phyloP scores from a whole-genome alignment of 2,113 vertebrate genomes.

The Leptobrachium leishanense region DNA sequence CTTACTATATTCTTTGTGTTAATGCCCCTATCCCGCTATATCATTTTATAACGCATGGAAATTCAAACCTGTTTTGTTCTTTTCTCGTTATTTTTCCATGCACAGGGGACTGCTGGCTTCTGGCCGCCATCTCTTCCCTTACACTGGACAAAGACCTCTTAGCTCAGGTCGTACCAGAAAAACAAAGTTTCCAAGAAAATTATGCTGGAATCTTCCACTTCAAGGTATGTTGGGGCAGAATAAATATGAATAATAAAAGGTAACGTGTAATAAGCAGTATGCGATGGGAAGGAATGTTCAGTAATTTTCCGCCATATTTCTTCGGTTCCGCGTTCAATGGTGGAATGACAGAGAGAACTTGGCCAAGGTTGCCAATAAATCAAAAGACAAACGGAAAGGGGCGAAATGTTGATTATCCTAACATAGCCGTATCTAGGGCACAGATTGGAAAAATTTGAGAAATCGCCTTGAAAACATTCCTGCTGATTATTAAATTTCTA shows the following conservation, averaged over 20 bases:
- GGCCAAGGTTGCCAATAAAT: too few species aligned
- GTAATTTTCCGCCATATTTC: background rate
- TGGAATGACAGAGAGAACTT: too few species aligned
- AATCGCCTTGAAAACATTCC: too few species aligned
- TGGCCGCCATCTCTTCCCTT: slow-evolving; percentile 73
- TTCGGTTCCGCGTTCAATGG: too few species aligned
- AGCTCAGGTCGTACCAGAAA: slow-evolving; percentile 60
- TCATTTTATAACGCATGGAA: too few species aligned
- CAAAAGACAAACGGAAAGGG: too few species aligned
- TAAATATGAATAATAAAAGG: background rate
- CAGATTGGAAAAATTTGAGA: too few species aligned
- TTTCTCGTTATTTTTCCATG: background rate
- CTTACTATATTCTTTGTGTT: background rate
- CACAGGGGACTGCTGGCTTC: slow-evolving; percentile 74
- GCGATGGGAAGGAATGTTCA: background rate
- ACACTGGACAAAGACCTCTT: slow-evolving; percentile 69
- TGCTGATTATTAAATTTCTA: too few species aligned
- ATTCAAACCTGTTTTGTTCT: too few species aligned
- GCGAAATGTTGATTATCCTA: too few species aligned
- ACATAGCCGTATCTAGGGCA: too few species aligned
- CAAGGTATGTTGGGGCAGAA: slow-evolving; percentile 58
- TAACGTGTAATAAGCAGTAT: background rate
- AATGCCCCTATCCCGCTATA: background rate
- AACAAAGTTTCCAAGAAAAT: slow-evolving; percentile 67
- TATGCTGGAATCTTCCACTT: slow-evolving; percentile 76